These are phyloP conservation scores for Pipa parva DNA, from an alignment of 2,113 vertebrate species.

Conservation along the genomic window DNA sequence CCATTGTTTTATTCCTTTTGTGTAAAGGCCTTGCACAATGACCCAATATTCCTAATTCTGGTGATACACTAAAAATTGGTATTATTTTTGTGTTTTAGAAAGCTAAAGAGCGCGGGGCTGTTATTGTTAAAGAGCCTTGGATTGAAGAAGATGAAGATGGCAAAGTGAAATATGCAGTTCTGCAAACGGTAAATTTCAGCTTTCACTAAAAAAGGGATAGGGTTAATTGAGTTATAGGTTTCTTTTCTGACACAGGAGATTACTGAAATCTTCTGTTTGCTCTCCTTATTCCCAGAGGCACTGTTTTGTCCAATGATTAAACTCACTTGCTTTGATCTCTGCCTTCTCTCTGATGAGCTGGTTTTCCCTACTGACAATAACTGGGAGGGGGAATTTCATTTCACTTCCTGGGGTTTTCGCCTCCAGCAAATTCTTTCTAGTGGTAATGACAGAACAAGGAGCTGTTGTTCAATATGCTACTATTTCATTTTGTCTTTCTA, in stretches of 20 bases:
- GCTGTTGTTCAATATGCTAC: conserved; percentile 27
- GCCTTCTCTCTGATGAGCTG: conserved; percentile 32
- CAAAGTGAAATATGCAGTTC: conserved; percentile 67
- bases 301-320: conserved; percentile 42
- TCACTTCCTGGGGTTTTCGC: conserved; percentile 38
- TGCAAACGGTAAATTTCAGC: conserved; percentile 63
- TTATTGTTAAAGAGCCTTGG: conserved; percentile 68
- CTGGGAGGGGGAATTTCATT: conserved; percentile 37
- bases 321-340: conserved; percentile 35
- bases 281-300: conserved; percentile 23
- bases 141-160: conserved; percentile 68
- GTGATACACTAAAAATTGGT: too few relatives aligned
- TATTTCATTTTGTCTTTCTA: conserved; percentile 46
- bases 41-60: too few relatives aligned
- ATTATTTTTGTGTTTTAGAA: conserved; percentile 54
- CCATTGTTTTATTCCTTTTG: too few relatives aligned
- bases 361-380: conserved; percentile 34
- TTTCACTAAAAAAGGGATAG: conserved; percentile 2
- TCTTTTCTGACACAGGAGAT: conserved; percentile 37
- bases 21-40: too few relatives aligned
- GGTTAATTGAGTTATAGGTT: conserved; percentile 29
- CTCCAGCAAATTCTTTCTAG: conserved; percentile 39
- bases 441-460: conserved; percentile 34
- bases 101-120: conserved; percentile 63
- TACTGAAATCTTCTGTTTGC: conserved; percentile 35